A percentile compares a stretch with the other conserved stretches of the same genome.
Evolutionary conservation across 2,888 invertebrate genomes (phyloP).

Genomic region (Harmothoe impar): DNA sequence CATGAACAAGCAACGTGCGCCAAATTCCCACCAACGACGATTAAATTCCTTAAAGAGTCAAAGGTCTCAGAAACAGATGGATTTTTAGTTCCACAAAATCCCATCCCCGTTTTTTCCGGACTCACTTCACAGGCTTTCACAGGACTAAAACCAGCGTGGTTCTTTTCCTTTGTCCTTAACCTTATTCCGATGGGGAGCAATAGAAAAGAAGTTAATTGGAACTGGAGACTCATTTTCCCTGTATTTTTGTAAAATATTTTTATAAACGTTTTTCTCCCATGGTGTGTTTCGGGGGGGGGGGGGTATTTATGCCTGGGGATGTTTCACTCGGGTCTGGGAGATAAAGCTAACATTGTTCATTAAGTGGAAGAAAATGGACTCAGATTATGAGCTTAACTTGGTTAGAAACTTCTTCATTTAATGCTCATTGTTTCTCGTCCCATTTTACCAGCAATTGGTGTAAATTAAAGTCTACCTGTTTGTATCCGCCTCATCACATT

Average conservation of each 20-base stretch:
- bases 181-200: background rate
- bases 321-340: background rate
- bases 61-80: background rate
- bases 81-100: background rate
- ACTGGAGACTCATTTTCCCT: background rate
- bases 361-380: no score
- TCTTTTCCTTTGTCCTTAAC: background rate
- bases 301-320: no score
- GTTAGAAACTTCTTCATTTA: no score
- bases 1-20: no score
- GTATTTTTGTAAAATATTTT: background rate
- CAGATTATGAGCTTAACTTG: background rate
- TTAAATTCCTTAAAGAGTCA: slow-evolving; percentile 29
- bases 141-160: background rate
- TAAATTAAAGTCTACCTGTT: no score
- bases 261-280: no score
- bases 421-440: no score
- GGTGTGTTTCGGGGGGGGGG: no score
- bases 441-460: no score
- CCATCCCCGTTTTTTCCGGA: background rate
- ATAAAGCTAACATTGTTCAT: background rate
- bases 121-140: background rate
- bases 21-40: background rate
- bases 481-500: no score
- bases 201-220: background rate